phyloP scores from a whole-genome alignment of 2,888 invertebrate genomes.

The Zaprionus obscuricornis region DNA sequence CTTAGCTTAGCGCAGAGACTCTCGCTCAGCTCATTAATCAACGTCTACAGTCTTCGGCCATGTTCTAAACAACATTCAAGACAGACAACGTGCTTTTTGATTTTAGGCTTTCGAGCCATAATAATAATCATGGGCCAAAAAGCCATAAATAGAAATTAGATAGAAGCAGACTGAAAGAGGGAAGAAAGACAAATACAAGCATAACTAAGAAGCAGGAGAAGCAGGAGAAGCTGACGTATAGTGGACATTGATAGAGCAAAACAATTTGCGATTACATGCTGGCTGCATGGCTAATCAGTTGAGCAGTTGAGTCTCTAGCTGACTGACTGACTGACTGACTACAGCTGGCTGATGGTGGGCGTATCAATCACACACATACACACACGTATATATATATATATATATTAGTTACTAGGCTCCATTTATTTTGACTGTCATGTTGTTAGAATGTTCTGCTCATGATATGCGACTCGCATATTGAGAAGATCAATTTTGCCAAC shows the following conservation, averaged over 20 bases:
- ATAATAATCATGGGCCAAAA: conserved; percentile 14
- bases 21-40: conserved; percentile 70
- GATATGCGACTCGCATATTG: conserved; percentile 55
- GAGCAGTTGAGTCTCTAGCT: conserved; percentile 38
- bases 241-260: too few species aligned
- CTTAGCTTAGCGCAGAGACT: too few species aligned
- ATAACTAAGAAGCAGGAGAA: not conserved
- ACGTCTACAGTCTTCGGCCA: conserved; percentile 42
- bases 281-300: conserved; percentile 63
- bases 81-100: conserved; percentile 15
- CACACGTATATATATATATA: not conserved
- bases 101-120: conserved; percentile 34
- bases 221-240: not conserved
- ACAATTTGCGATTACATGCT: conserved; percentile 25
- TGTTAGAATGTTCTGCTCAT: conserved; percentile 58
- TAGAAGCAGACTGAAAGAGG: not conserved
- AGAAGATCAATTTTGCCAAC: not conserved
- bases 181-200: not conserved
- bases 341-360: conserved; percentile 52
- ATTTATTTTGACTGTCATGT: conserved; percentile 61
- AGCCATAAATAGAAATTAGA: not conserved
- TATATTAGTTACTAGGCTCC: not conserved
- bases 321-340: conserved; percentile 16
- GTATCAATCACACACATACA: conserved; percentile 57
- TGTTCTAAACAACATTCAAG: too few species aligned